phyloP scores from a whole-genome alignment of 1,140 invertebrate genomes.

The Cydia amplana region DNA sequence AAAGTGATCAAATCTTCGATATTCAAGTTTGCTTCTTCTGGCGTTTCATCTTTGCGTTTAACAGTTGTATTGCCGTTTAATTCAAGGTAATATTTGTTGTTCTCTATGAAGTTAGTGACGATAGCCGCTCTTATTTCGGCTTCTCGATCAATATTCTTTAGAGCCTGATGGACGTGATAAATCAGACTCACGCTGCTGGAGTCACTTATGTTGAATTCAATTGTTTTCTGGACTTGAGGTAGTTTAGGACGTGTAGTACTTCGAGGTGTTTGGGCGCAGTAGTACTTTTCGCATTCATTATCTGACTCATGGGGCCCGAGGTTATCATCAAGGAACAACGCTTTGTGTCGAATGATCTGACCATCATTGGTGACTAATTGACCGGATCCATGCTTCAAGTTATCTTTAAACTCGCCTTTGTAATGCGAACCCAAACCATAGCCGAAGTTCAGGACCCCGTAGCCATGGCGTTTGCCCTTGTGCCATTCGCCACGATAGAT shows the following conservation, averaged over 20 bases:
- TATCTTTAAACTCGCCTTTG: conserved; percentile 78
- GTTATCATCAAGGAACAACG: conserved; percentile 78
- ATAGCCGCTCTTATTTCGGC: conserved; percentile 50
- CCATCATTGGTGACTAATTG: conserved; percentile 80
- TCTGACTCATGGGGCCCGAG: conserved; percentile 46
- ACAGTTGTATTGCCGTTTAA: conserved; percentile 27
- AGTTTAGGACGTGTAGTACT: conserved; percentile 31
- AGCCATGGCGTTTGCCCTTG: conserved; percentile 77
- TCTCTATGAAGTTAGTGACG: conserved; percentile 60
- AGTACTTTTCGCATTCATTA: conserved; percentile 36
- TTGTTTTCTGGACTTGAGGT: conserved; percentile 46
- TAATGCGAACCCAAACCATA: conserved; percentile 77
- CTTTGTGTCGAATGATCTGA: conserved; percentile 70
- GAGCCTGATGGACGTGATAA: conserved; percentile 64
- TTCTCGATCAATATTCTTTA: conserved; percentile 62
- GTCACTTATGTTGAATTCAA: conserved; percentile 63
- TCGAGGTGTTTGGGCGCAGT: not conserved
- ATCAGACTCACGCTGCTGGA: conserved; percentile 50
- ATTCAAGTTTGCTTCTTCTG: conserved; percentile 37
- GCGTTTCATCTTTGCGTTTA: conserved; percentile 40
- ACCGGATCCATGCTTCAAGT: conserved; percentile 80
- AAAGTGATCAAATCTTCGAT: conserved; percentile 60
- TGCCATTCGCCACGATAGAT: conserved; percentile 79
- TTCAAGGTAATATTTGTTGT: conserved; percentile 47
- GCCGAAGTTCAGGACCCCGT: conserved; percentile 78